Base-by-base conservation (phyloP, 2,797 vertebrate genomes). In the Oreochromis mossambicus region DNA sequence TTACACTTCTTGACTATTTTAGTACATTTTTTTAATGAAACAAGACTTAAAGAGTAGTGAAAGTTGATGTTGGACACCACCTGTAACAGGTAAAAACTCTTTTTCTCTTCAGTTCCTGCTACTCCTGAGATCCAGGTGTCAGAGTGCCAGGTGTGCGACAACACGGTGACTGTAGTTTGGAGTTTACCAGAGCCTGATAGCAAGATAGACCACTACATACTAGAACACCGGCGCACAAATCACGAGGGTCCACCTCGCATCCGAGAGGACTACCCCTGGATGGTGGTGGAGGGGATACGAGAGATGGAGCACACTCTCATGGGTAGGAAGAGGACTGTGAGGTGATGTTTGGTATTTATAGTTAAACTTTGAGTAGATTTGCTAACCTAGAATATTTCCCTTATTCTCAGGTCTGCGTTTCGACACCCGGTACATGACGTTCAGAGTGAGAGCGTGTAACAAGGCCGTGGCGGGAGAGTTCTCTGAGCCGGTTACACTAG, bases 231-330 rank as follows among this genome's bases (percentile, higher is more conserved):
- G 11, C 95, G 95, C 61, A 99, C 97, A 54, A 98, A 99, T 94
- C 98, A 98, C 0, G 97, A 98, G 90, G 98, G 98, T 2, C 97
- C 97, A 0, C 98, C 98, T 0, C 97, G 98, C 0, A 96, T 97
- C 94, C 96, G 97, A 51, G 98, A 99, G 92, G 98, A 99, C 55
- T 97, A 98, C 84, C 98, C 98, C 86, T 99, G 98, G 98, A 99
- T 99, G 98, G 98, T 99, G 79, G 86, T 98, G 5, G 98, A 99
- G 94, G 98, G 98, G 56, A 98, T 99, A 82, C 96, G 96, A 73
- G 95, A 96, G 91, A 96, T 88, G 0, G 98, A 99, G 87, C 95
- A 97, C 93, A 98, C 96, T 0, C 95, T 99, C 26, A 97, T 94
- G 0, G 97, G 98, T 98, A 83, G 86, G 88, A 48, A 7, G 36